Conservation (phyloP, 2,113 vertebrate genomes). For the Clarias gariepinus region DNA sequence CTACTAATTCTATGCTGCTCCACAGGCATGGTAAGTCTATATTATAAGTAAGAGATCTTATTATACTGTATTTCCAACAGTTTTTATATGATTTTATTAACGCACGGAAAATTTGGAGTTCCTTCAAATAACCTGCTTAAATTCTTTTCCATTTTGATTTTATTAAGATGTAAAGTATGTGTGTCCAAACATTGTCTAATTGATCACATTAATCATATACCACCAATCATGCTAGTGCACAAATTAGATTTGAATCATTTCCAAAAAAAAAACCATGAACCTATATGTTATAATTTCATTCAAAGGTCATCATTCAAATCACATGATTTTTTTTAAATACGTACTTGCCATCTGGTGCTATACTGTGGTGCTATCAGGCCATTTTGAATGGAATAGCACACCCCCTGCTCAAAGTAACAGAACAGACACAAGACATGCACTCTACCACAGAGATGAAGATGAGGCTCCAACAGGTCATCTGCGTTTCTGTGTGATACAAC, state of each 20-base stretch:
- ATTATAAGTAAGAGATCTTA: background rate
- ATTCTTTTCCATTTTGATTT: background rate
- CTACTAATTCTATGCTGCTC: background rate
- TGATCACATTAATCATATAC: background rate
- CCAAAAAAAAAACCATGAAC: background rate
- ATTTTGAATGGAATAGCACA: slow-evolving; percentile 38
- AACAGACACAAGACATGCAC: slow-evolving; percentile 53
- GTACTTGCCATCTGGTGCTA: slow-evolving; percentile 41
- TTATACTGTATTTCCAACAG: background rate
- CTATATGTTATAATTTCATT: too few species aligned
- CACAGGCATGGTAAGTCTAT: background rate
- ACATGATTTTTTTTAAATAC: background rate
- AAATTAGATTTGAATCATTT: background rate
- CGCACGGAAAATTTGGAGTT: background rate
- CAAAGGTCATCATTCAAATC: too few species aligned
- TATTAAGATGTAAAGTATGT: background rate
- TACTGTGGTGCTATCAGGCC: slow-evolving; percentile 8
- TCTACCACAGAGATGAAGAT: slow-evolving; percentile 67
- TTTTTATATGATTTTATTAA: background rate
- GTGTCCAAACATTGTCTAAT: background rate
- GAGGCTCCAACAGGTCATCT: slow-evolving; percentile 55
- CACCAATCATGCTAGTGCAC: background rate
- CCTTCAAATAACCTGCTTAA: background rate
- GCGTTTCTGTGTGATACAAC: slow-evolving; percentile 56
- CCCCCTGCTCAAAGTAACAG: slow-evolving; percentile 27